Percentiles rank a stretch among this genome's conserved stretches.
phyloP scores from a whole-genome alignment of 2,797 vertebrate species.

The Liparis tanakae region DNA sequence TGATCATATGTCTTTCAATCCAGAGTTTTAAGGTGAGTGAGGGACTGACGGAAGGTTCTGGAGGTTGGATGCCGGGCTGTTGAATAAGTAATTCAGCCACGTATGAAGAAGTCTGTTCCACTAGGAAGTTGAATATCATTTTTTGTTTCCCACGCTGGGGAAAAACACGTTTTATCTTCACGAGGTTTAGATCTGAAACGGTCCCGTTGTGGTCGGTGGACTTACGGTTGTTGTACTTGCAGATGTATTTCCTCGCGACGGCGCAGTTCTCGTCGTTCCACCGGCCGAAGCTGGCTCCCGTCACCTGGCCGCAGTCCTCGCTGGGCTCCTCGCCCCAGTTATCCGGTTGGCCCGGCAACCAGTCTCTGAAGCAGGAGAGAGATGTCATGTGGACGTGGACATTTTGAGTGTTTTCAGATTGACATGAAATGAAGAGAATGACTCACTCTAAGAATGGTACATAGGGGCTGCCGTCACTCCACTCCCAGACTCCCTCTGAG shows the following conservation, averaged over 20 bases:
- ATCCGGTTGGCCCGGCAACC: slow-evolving; percentile 80
- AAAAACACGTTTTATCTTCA: not conserved
- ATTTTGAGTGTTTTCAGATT: not conserved
- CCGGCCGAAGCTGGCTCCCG: slow-evolving; percentile 57
- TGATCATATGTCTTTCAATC: too few relatives aligned
- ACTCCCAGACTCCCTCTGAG: slow-evolving; percentile 78
- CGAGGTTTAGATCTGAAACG: not conserved
- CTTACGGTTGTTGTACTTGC: slow-evolving; percentile 81
- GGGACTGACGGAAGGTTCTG: too few relatives aligned
- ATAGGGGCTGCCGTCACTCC: slow-evolving; percentile 79
- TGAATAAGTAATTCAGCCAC: too few relatives aligned
- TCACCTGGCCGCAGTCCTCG: slow-evolving; percentile 81
- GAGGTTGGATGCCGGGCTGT: too few relatives aligned
- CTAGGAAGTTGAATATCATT: not conserved
- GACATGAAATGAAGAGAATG: not conserved
- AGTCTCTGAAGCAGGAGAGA: slow-evolving; percentile 69
- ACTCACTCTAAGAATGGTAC: slow-evolving; percentile 75
- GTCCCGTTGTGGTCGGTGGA: not conserved
- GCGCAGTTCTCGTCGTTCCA: slow-evolving; percentile 83
- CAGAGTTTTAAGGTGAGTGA: too few relatives aligned
- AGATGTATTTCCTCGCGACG: slow-evolving; percentile 76
- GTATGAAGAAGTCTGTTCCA: not conserved
- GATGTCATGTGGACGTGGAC: not conserved
- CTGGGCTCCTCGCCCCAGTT: slow-evolving; percentile 64
- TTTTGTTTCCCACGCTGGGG: not conserved